Evolutionary conservation across 2,888 invertebrate genomes (phyloP).

Genomic region (Helobdella robusta): DNA sequence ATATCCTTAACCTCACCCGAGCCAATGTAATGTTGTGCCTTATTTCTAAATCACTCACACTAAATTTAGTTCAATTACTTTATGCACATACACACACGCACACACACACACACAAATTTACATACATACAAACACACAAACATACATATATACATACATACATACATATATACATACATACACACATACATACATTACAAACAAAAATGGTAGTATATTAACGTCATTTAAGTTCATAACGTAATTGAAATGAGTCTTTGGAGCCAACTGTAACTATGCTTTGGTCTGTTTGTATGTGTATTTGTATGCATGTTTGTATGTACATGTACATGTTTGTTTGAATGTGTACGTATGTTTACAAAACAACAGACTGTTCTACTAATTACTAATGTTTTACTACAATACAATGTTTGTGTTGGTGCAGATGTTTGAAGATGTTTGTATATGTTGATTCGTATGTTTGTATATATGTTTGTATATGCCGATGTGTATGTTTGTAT

Average conservation of each 20-base stretch:
- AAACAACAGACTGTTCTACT: background rate
- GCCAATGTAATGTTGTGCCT: too few relatives aligned
- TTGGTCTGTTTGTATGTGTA: background rate
- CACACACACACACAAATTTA: too few relatives aligned
- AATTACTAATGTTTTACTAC: background rate
- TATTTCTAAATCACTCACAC: too few relatives aligned
- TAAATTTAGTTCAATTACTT: too few relatives aligned
- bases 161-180: slow-evolving; percentile 1
- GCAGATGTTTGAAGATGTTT: background rate
- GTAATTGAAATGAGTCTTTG: too few relatives aligned
- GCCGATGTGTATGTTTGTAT: background rate
- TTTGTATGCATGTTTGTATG: background rate
- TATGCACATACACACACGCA: too few relatives aligned
- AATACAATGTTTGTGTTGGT: background rate
- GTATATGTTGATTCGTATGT: background rate
- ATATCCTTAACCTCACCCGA: too few relatives aligned
- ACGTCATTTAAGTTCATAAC: too few relatives aligned
- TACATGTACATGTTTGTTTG: background rate
- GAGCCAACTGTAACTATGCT: background rate
- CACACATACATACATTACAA: slow-evolving; percentile 1
- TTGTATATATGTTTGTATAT: background rate
- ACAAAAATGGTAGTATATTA: too few relatives aligned
- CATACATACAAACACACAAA: too few relatives aligned
- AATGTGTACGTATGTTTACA: background rate
- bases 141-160: slow-evolving; percentile 1